Percentiles rank a stretch among this genome's conserved stretches.
Conservation (phyloP, 2,888 invertebrate species). For the Megastigmus dorsalis region DNA sequence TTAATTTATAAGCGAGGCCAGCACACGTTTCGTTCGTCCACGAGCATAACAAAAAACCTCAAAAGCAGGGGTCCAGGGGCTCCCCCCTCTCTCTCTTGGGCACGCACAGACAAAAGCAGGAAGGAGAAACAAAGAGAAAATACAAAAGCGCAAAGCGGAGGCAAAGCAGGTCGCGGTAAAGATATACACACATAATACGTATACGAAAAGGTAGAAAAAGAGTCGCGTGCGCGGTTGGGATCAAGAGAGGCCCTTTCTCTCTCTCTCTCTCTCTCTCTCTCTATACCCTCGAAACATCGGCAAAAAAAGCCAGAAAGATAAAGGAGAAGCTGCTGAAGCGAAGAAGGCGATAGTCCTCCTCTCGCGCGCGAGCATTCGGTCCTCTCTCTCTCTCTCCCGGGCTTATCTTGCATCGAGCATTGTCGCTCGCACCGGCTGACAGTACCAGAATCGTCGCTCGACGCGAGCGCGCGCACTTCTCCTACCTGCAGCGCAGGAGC, state of each 20-base stretch:
- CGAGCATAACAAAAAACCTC: constrained; percentile 13
- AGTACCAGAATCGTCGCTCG: constrained; percentile 60
- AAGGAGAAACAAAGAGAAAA: constrained; percentile 33
- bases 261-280: neutral
- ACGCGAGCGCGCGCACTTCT: no score
- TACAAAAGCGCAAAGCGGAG: constrained; percentile 38
- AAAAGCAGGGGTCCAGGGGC: no score
- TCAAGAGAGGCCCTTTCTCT: no score
- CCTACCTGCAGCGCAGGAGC: constrained; percentile 9
- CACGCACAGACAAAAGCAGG: neutral
- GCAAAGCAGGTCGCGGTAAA: neutral
- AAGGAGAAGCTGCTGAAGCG: neutral
- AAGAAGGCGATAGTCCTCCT: neutral
- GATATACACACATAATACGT: constrained; percentile 38
- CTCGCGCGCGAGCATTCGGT: neutral
- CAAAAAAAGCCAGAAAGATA: constrained; percentile 19
- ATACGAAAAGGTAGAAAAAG: constrained; percentile 8
- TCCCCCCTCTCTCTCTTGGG: neutral
- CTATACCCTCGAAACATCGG: constrained; percentile 7
- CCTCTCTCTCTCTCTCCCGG: constrained; percentile 48
- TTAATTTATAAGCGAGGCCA: constrained; percentile 15
- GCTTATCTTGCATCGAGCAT: constrained; percentile 73
- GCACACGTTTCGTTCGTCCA: neutral
- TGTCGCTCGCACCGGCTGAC: constrained; percentile 73
- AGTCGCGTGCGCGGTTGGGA: no score